Conservation (phyloP, 2,888 invertebrate genomes). For the Hydrotaea diabolus region DNA sequence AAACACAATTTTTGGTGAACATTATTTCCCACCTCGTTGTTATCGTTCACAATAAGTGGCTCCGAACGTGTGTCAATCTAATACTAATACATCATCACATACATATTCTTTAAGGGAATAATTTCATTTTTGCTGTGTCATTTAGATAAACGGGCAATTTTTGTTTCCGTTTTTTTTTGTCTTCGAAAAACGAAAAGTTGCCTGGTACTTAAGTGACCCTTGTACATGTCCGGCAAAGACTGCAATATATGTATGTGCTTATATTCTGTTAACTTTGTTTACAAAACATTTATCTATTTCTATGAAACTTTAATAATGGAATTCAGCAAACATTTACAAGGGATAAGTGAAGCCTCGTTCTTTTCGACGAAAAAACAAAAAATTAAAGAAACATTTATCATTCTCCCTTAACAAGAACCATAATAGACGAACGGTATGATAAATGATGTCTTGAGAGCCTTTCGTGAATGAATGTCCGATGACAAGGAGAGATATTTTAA, state of each 20-base stretch:
- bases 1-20: too few relatives aligned
- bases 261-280: background rate
- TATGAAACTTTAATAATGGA: too few relatives aligned
- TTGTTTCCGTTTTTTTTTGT: background rate
- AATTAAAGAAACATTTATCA: conserved; percentile 12
- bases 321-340: background rate
- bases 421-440: conserved; percentile 32
- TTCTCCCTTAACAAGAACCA: background rate
- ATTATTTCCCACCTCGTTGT: background rate
- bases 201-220: background rate
- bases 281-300: background rate
- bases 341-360: background rate
- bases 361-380: too few relatives aligned
- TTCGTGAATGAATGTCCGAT: background rate
- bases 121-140: conserved; percentile 38
- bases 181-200: background rate
- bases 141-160: conserved; percentile 39
- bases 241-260: background rate
- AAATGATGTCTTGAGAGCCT: conserved; percentile 29
- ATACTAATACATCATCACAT: conserved; percentile 40
- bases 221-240: background rate
- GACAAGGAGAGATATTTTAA: background rate
- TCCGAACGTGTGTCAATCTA: background rate
- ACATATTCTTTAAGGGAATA: conserved; percentile 5
- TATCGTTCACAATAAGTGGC: background rate